Percentiles rank a stretch among this genome's conserved stretches.
Conservation (phyloP, 1,140 invertebrate species). For the Pygmarrhopalites habei region DNA sequence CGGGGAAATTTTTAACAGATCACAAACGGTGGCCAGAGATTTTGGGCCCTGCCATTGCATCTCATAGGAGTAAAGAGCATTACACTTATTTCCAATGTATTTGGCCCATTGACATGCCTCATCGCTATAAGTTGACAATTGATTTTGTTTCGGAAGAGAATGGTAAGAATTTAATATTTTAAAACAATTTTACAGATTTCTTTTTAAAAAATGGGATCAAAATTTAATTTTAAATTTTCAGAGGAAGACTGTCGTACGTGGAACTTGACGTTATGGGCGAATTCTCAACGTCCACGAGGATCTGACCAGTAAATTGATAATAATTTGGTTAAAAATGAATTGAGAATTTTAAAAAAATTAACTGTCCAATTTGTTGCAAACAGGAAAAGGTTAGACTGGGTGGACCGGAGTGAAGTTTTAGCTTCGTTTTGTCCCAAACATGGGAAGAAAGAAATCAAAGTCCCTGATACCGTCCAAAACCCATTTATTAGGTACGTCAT, state of each 20-base stretch:
- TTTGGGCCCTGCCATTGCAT: slow-evolving; percentile 23
- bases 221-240: slow-evolving; percentile 11
- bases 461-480: slow-evolving; percentile 34
- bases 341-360: no score
- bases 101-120: slow-evolving; percentile 33
- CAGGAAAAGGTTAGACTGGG: no score
- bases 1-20: no score
- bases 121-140: slow-evolving; percentile 31
- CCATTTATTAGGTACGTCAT: slow-evolving; percentile 30
- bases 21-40: slow-evolving; percentile 37
- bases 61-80: slow-evolving; percentile 19
- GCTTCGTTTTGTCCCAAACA: slow-evolving; percentile 31
- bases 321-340: no score
- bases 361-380: no score
- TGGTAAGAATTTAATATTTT: slow-evolving; percentile 21
- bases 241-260: slow-evolving; percentile 39
- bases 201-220: not conserved
- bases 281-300: slow-evolving; percentile 4
- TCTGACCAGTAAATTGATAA: no score
- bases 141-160: slow-evolving; percentile 39
- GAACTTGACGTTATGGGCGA: slow-evolving; percentile 37
- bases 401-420: slow-evolving; percentile 12
- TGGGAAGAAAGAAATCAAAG: slow-evolving; percentile 33
- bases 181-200: not conserved
- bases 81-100: slow-evolving; percentile 37